Evolutionary conservation across 2,113 vertebrate species (phyloP), one percentile per base, ranked within the genome.

Genomic region (Limnothrissa miodon): DNA sequence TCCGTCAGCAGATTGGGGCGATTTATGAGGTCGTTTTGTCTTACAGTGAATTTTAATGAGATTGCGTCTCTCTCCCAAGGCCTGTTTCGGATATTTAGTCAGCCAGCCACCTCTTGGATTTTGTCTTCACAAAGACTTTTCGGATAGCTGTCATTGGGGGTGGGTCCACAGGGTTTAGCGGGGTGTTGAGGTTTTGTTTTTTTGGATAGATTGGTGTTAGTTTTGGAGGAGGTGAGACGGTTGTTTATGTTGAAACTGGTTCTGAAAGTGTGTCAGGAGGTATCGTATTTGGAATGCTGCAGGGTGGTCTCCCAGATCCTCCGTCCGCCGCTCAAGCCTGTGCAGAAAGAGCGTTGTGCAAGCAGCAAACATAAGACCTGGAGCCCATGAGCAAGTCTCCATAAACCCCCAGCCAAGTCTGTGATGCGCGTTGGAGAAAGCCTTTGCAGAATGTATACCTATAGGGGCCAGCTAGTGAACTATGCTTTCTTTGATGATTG

Each of bases 1-100:
- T 89, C 85, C 88, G 88, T 91, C 89, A 90, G 88, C 89, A 87
- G 66, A 88, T 83, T 86, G 25, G 79, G 84, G 83, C 84, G 53
- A 80, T 93, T 92, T 93, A 93, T 86, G 87, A 87, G 89, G 88
- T 88, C 59, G 79, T 90, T 91, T 93, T 90, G 82, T 88, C 80
- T 39, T 83, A 81, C 89, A 92, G 91, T 81, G 83, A 90, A 87
- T 45, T 87, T 92, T 92, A 93, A 93, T 85, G 86, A 93, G 90
- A 88, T 83, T 80, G 19, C 80, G 84, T 89, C 86, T 84, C 39
- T 29, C 79, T 87, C 83, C 82, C 82, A 10, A 36, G 25, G 88
- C 48, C 87, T 87, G 83, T 81, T 86, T 91, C 88, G 88, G 83
- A 83, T 81, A 80, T 80, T 78, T 44, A 84, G 82, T 83, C 10